phyloP scores from a whole-genome alignment of 2,888 invertebrate species.

The Anaspis maculata region DNA sequence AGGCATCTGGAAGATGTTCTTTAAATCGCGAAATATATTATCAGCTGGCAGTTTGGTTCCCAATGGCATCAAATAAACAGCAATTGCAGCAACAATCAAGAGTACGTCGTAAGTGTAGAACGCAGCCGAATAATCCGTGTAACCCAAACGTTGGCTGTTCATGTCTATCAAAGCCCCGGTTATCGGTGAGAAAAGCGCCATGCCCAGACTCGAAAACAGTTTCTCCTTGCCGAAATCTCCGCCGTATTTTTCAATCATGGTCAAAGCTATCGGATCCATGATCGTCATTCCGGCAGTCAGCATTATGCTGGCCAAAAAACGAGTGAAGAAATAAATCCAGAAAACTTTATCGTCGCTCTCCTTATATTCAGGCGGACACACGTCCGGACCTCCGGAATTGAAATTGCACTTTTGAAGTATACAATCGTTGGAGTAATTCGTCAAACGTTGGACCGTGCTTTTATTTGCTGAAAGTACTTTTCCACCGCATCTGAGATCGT shows the following conservation, averaged over 20 bases:
- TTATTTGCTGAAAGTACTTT: slow-evolving; percentile 60
- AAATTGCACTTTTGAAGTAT: slow-evolving; percentile 73
- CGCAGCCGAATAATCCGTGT: slow-evolving; percentile 82
- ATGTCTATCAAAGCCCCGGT: slow-evolving; percentile 72
- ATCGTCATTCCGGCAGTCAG: slow-evolving; percentile 79
- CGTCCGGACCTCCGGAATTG: slow-evolving; percentile 64
- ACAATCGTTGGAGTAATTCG: slow-evolving; percentile 58
- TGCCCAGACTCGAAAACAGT: slow-evolving; percentile 71
- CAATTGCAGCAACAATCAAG: slow-evolving; percentile 61
- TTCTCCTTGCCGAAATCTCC: slow-evolving; percentile 77
- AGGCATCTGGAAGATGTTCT: slow-evolving; percentile 67
- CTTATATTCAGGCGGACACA: slow-evolving; percentile 72
- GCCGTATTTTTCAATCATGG: slow-evolving; percentile 76
- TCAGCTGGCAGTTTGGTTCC: slow-evolving; percentile 71
- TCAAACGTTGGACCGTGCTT: slow-evolving; percentile 46
- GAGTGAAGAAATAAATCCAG: slow-evolving; percentile 72
- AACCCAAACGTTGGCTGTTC: slow-evolving; percentile 57
- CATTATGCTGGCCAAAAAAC: slow-evolving; percentile 75
- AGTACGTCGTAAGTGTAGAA: slow-evolving; percentile 74
- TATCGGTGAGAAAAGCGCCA: slow-evolving; percentile 75
- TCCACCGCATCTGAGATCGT: slow-evolving; percentile 69
- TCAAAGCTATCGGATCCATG: slow-evolving; percentile 80
- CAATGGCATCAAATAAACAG: slow-evolving; percentile 69
- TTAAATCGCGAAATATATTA: slow-evolving; percentile 66
- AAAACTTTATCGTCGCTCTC: slow-evolving; percentile 71